phyloP scores from a whole-genome alignment of 2,888 invertebrate species.

The Rhodophaea formosa region DNA sequence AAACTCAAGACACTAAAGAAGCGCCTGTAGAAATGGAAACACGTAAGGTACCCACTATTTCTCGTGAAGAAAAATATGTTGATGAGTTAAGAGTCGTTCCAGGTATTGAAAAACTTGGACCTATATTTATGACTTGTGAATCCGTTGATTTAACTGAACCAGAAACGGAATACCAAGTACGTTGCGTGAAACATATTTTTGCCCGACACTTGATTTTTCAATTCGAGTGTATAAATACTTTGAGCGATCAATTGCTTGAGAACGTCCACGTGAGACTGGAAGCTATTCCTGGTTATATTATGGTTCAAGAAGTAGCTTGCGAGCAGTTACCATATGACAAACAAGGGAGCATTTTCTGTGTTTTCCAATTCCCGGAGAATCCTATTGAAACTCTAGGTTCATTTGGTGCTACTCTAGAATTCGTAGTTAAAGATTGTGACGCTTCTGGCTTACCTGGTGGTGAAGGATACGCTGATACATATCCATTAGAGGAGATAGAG shows the following conservation, averaged over 20 bases:
- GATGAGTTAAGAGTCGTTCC: slow-evolving; percentile 84
- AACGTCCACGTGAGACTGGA: slow-evolving; percentile 94
- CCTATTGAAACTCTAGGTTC: slow-evolving; percentile 86
- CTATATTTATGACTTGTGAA: slow-evolving; percentile 92
- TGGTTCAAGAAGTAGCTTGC: slow-evolving; percentile 72
- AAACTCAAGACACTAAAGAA: slow-evolving; percentile 90
- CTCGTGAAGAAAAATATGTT: slow-evolving; percentile 92
- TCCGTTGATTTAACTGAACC: slow-evolving; percentile 96
- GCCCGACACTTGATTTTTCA: slow-evolving; percentile 93
- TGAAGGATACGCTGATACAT: slow-evolving; percentile 98
- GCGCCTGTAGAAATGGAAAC: slow-evolving; percentile 82
- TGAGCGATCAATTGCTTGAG: slow-evolving; percentile 96
- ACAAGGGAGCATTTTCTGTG: slow-evolving; percentile 90
- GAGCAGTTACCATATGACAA: slow-evolving; percentile 90
- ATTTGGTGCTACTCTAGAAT: slow-evolving; percentile 95
- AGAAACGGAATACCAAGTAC: slow-evolving; percentile 97
- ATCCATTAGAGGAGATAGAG: slow-evolving; percentile 92
- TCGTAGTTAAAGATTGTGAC: slow-evolving; percentile 97
- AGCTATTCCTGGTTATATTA: slow-evolving; percentile 87
- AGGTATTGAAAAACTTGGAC: slow-evolving; percentile 92
- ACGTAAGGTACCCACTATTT: slow-evolving; percentile 91
- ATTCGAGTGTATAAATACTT: slow-evolving; percentile 98
- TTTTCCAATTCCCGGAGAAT: slow-evolving; percentile 83
- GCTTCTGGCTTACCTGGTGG: slow-evolving; percentile 97
- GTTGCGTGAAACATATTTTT: slow-evolving; percentile 96